Percentiles rank a stretch among this genome's conserved stretches.
Evolutionary conservation across 2,797 vertebrate species (phyloP).

Genomic region (Danionella dracula): DNA sequence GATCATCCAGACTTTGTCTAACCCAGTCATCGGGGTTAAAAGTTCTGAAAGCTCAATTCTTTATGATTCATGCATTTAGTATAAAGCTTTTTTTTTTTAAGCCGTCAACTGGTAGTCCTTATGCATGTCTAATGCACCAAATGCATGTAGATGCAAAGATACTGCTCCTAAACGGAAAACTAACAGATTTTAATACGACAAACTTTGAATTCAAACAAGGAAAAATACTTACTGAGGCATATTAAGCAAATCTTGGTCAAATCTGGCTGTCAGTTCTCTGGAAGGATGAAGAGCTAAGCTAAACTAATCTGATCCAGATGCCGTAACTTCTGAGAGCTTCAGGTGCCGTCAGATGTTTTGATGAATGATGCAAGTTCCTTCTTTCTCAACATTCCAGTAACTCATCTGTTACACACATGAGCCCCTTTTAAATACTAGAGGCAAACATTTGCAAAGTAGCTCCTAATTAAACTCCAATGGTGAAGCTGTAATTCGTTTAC

Average conservation of each 20-base stretch:
- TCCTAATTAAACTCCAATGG: too few relatives aligned
- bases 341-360: slow-evolving; percentile 12
- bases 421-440: background rate
- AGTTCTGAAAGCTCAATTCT: background rate
- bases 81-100: too few relatives aligned
- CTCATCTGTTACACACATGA: slow-evolving; percentile 59
- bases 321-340: background rate
- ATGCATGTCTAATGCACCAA: too few relatives aligned
- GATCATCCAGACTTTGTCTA: background rate
- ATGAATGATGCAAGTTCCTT: slow-evolving; percentile 39
- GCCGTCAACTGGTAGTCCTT: too few relatives aligned
- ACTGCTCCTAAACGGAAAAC: too few relatives aligned
- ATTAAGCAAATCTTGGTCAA: too few relatives aligned
- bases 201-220: too few relatives aligned
- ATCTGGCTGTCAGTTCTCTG: too few relatives aligned
- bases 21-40: background rate
- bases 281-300: background rate
- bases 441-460: background rate
- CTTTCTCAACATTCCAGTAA: slow-evolving; percentile 48
- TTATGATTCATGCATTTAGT: too few relatives aligned
- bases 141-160: too few relatives aligned
- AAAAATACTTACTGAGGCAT: background rate
- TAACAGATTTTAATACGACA: too few relatives aligned
- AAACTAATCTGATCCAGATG: slow-evolving; percentile 6
- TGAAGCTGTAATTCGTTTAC: too few relatives aligned